A percentile compares a stretch with the other conserved stretches of the same genome.
Evolutionary conservation across 2,113 vertebrate species (phyloP).

Genomic region (Odontesthes bonariensis): DNA sequence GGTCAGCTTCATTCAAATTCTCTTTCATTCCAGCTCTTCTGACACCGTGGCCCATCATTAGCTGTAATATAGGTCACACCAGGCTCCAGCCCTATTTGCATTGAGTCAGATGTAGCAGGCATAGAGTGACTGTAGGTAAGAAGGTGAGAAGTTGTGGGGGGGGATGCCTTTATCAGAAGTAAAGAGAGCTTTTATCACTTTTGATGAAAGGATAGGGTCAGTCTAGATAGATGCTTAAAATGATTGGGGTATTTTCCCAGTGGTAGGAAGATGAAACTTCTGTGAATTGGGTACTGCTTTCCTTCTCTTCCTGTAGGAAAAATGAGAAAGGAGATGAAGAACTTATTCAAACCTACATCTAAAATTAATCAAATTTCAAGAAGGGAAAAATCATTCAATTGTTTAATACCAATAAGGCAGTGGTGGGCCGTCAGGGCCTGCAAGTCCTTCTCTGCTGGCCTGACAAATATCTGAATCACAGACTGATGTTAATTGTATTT

Average conservation of each 20-base stretch:
- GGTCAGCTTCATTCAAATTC: constrained; percentile 88
- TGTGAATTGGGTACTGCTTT: constrained; percentile 31
- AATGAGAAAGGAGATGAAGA: constrained; percentile 8
- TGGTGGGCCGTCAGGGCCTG: too few relatives aligned
- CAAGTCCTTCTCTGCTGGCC: too few relatives aligned
- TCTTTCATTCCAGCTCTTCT: constrained; percentile 84
- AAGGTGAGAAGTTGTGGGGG: constrained; percentile 60
- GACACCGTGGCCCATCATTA: constrained; percentile 84
- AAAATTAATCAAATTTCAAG: constrained; percentile 2
- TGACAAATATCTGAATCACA: too few relatives aligned
- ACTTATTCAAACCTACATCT: constrained; percentile 7
- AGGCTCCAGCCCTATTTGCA: constrained; percentile 84
- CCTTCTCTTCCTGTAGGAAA: constrained; percentile 16
- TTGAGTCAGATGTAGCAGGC: constrained; percentile 79
- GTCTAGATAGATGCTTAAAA: constrained; percentile 72
- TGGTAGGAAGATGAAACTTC: constrained; percentile 65
- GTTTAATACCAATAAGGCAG: too few relatives aligned
- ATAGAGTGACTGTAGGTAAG: constrained; percentile 64
- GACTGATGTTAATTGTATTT: too few relatives aligned
- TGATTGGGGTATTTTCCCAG: constrained; percentile 67
- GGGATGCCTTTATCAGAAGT: constrained; percentile 66
- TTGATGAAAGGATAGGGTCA: constrained; percentile 80
- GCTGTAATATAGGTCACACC: constrained; percentile 86
- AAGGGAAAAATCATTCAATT: constrained; percentile 12
- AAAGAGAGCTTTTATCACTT: constrained; percentile 79